Evolutionary conservation across 2,797 vertebrate species (phyloP).

Genomic region (Karalla daura): DNA sequence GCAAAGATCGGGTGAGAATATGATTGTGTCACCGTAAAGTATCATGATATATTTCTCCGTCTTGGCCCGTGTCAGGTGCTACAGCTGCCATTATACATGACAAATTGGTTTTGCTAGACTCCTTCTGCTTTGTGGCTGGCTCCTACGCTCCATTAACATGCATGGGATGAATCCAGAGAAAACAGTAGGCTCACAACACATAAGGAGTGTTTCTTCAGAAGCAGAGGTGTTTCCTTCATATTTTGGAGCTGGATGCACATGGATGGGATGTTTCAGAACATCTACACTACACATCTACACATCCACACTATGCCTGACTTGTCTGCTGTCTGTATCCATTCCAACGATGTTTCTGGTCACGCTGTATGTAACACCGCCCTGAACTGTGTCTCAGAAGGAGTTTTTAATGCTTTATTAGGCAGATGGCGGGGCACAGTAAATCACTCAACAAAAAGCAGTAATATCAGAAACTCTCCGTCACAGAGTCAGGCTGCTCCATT

Average conservation of each 20-base stretch:
- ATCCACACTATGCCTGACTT: too few species aligned
- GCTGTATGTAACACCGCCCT: too few species aligned
- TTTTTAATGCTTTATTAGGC: too few species aligned
- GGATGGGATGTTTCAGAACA: too few species aligned
- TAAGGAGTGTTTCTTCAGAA: neutral
- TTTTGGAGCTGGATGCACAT: neutral
- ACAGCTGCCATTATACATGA: too few species aligned
- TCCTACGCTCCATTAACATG: neutral
- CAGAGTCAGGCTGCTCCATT: neutral
- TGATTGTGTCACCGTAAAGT: neutral
- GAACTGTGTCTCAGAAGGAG: too few species aligned
- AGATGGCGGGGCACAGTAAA: too few species aligned
- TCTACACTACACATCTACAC: too few species aligned
- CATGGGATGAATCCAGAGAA: neutral
- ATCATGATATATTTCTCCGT: neutral
- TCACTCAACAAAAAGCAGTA: neutral
- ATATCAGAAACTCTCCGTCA: slow-evolving; percentile 1
- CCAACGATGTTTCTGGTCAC: too few species aligned
- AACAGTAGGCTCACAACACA: neutral
- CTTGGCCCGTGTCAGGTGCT: neutral
- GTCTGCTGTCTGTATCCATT: too few species aligned
- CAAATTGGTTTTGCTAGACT: slow-evolving; percentile 10
- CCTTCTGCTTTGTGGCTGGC: too few species aligned
- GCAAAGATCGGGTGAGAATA: neutral
- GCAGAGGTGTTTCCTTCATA: neutral